A percentile compares a stretch with the other conserved stretches of the same genome.
These are phyloP conservation scores for Galerucella nymphaeae DNA, from an alignment of 2,888 invertebrate species.

Conservation along the genomic window DNA sequence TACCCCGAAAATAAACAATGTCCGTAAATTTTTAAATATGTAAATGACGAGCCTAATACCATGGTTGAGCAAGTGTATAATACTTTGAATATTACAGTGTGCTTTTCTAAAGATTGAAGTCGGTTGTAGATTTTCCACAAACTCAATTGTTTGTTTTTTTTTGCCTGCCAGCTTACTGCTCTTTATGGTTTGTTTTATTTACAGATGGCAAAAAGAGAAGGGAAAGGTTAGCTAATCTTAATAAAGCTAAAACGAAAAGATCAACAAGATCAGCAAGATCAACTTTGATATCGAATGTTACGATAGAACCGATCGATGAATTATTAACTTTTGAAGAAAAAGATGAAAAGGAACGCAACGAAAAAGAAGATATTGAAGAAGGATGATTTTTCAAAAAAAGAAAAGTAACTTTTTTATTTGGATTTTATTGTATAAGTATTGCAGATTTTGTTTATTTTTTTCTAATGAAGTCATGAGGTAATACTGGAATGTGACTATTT, in stretches of 20 bases:
- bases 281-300: neutral
- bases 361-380: neutral
- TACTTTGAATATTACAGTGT: too few relatives aligned
- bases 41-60: too few relatives aligned
- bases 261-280: neutral
- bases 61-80: too few relatives aligned
- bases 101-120: too few relatives aligned
- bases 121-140: too few relatives aligned
- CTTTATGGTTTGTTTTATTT: constrained; percentile 1
- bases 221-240: neutral
- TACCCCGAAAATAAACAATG: too few relatives aligned
- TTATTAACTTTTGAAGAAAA: neutral
- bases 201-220: constrained; percentile 20
- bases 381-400: neutral
- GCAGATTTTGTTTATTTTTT: neutral
- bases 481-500: too few relatives aligned
- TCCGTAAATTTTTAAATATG: too few relatives aligned
- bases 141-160: too few relatives aligned
- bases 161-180: neutral
- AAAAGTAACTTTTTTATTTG: neutral
- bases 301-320: neutral
- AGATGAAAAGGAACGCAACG: neutral
- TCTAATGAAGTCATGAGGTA: too few relatives aligned
- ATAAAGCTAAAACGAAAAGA: neutral
- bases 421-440: neutral